Evolutionary conservation across 2,113 vertebrate genomes (phyloP).

Genomic region (Symphodus melops): DNA sequence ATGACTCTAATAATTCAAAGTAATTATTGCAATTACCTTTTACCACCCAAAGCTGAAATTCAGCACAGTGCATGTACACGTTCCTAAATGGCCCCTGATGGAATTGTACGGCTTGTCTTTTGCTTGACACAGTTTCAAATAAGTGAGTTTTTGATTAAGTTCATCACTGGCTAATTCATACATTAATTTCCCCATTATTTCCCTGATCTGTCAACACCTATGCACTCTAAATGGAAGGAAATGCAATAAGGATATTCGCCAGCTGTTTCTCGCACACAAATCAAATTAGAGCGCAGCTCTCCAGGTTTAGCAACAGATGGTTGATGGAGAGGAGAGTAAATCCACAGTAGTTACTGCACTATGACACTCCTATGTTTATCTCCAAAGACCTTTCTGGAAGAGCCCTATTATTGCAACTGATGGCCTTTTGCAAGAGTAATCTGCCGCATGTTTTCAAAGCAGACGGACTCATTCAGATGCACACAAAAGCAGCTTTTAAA

Average conservation of each 20-base stretch:
- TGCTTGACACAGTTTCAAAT: conserved; percentile 43
- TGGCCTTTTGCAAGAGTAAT: conserved; percentile 45
- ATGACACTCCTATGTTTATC: conserved; percentile 59
- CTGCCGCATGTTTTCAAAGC: conserved; percentile 23
- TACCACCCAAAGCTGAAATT: conserved; percentile 5
- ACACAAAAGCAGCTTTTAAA: conserved; percentile 56
- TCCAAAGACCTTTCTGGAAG: conserved; percentile 25
- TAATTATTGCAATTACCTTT: conserved; percentile 37
- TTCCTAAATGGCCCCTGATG: conserved; percentile 40
- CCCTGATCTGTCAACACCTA: conserved; percentile 78
- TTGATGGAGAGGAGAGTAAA: conserved; percentile 65
- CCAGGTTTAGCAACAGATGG: conserved; percentile 79
- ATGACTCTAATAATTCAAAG: background rate
- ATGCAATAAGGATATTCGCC: conserved; percentile 78
- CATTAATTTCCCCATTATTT: conserved; percentile 75
- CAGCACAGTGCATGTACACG: background rate
- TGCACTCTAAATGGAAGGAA: conserved; percentile 76
- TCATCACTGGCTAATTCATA: conserved; percentile 72
- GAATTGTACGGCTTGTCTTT: conserved; percentile 43
- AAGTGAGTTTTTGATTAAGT: conserved; percentile 67
- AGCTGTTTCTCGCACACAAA: conserved; percentile 80
- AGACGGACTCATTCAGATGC: conserved; percentile 28
- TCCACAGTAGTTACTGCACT: conserved; percentile 67
- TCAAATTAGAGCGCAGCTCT: conserved; percentile 77
- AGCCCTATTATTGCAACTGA: conserved; percentile 51